Evolutionary conservation across 2,888 invertebrate genomes (phyloP), one percentile per base, ranked within the genome.

Genomic region (Euzetes globulus): DNA sequence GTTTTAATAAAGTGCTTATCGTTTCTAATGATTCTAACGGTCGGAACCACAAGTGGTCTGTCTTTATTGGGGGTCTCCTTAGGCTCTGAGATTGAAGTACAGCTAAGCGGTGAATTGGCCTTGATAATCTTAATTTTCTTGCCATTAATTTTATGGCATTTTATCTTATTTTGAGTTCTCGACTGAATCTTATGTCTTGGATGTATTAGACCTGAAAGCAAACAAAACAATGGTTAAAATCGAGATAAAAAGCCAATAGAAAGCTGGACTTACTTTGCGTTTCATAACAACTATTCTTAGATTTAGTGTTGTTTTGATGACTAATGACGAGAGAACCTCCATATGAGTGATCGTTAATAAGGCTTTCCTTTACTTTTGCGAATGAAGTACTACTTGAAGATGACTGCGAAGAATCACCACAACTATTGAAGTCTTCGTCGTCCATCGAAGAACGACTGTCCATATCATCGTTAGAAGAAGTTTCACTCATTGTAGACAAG

Each of bases 291-390:
- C 22, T 68, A 68, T 15, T 68, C 27, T 52, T 71, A n/a, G 71
- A 29, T 29, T 71, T 41, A 41, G 41, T 70, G 70, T 19, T 41
- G 37, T 47, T 71, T 19, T 33, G 29, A 47, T 52, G 71, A 71
- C 71, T 71, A 71, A 27, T 71, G 45, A 29, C 55, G n/a, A 52
- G 50, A 7, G 74, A 74, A 72, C 74, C 71, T 29, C 65, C 75
- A 50, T 75, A 75, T 33, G 75, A 75, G 58, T 75, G 75, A 65
- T 75, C 75, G 60, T 75, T 75, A 17, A 70, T 55, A 27, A 75
- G 27, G 25, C 71, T 71, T 71, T 68, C 41, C 45, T 68, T 68
- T 6, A 68, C 68, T 68, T 45, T 68, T 19, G 68, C 68, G 19
- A 68, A 68, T 37, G 68, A 68, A 37, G 68, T 63, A 41, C 41